Evolutionary conservation across 2,888 invertebrate genomes (phyloP).

Genomic region (Tenthredo amoena): DNA sequence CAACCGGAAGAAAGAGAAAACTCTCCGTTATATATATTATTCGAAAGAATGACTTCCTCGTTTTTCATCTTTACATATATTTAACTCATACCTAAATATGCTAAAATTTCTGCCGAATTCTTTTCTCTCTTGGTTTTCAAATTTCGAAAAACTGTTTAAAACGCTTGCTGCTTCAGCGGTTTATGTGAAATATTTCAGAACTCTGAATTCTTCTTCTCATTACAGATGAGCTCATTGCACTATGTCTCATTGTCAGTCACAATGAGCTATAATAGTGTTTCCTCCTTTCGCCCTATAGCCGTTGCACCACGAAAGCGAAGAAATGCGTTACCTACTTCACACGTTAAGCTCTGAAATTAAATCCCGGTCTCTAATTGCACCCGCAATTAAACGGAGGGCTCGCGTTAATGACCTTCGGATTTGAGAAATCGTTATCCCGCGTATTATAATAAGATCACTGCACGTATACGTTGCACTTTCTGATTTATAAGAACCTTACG

Average conservation of each 20-base stretch:
- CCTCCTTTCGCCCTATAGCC: not conserved
- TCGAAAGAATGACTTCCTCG: not conserved
- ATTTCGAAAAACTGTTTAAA: not conserved
- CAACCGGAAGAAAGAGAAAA: not conserved
- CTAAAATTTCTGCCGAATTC: not conserved
- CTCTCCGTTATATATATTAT: not conserved
- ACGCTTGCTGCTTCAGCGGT: not conserved
- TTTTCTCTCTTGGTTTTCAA: not conserved
- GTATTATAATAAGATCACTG: not conserved
- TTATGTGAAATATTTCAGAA: not conserved
- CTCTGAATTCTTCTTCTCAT: not conserved
- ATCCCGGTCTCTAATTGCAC: slow-evolving; percentile 21
- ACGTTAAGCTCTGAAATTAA: slow-evolving; percentile 31
- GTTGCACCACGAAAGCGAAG: not conserved
- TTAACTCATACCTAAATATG: not conserved
- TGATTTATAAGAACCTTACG: not conserved
- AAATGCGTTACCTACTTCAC: slow-evolving; percentile 48
- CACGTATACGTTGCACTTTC: not conserved
- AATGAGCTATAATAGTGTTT: not conserved
- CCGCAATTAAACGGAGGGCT: slow-evolving; percentile 21
- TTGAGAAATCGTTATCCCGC: slow-evolving; percentile 27
- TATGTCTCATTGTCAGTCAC: not conserved
- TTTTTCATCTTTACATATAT: not conserved
- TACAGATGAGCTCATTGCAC: slow-evolving; percentile 1
- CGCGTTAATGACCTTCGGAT: slow-evolving; percentile 74